Conservation (phyloP, 2,797 vertebrate genomes). For the Alosa sapidissima region DNA sequence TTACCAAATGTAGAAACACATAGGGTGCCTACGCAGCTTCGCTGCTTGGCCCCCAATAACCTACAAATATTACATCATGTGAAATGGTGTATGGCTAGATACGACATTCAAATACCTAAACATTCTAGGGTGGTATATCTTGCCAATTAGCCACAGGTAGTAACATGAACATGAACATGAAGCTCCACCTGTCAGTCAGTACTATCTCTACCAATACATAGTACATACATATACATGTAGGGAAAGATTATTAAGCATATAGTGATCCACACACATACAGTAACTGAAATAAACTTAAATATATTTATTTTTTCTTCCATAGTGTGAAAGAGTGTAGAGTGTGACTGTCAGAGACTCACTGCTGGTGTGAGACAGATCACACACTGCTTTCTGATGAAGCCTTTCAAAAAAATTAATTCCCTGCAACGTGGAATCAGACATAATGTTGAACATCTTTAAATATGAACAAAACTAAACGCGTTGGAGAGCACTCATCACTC, state of each 20-base stretch:
- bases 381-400: background rate
- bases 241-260: background rate
- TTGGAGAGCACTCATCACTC: background rate
- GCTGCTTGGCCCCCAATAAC: too few species aligned
- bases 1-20: too few species aligned
- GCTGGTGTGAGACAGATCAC: background rate
- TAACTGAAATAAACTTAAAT: background rate
- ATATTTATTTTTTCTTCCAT: background rate
- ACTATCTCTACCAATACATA: background rate
- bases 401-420: background rate
- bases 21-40: too few species aligned
- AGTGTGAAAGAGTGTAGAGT: too few species aligned
- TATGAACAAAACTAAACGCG: constrained; percentile 5
- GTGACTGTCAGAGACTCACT: too few species aligned
- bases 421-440: background rate
- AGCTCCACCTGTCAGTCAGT: too few species aligned
- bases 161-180: too few species aligned
- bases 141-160: background rate
- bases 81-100: too few species aligned
- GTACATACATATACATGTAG: background rate
- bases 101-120: too few species aligned
- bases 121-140: too few species aligned
- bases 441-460: constrained; percentile 15
- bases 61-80: too few species aligned
- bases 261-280: background rate